A percentile compares a stretch with the other conserved stretches of the same genome.
These are phyloP conservation scores for Tipula vernalis DNA, from an alignment of 2,888 invertebrate species.

Conservation along the genomic window DNA sequence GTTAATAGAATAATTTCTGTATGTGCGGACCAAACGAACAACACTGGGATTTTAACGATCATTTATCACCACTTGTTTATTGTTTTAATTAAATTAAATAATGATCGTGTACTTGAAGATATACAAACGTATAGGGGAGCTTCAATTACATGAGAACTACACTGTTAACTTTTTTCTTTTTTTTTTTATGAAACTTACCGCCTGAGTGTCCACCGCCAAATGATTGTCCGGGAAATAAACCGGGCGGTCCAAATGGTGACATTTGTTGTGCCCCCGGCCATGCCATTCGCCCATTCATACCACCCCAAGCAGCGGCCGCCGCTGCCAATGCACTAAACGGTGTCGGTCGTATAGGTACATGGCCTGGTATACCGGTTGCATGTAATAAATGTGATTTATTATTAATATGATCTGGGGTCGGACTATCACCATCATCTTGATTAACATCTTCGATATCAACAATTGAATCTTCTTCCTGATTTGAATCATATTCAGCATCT, in stretches of 20 bases:
- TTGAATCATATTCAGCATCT: slow-evolving; percentile 34
- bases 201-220: slow-evolving; percentile 38
- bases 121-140: neutral
- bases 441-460: slow-evolving; percentile 71
- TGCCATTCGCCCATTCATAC: slow-evolving; percentile 43
- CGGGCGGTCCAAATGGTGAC: slow-evolving; percentile 45
- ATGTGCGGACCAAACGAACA: neutral
- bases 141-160: neutral
- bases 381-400: slow-evolving; percentile 30
- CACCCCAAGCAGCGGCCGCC: slow-evolving; percentile 54
- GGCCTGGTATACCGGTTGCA: slow-evolving; percentile 34
- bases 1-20: neutral
- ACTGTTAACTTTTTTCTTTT: neutral
- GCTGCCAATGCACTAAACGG: slow-evolving; percentile 63
- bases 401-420: slow-evolving; percentile 33
- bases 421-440: slow-evolving; percentile 38
- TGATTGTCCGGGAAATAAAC: slow-evolving; percentile 53
- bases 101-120: neutral
- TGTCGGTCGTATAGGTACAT: slow-evolving; percentile 60
- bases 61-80: neutral
- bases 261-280: slow-evolving; percentile 45
- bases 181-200: slow-evolving; percentile 33
- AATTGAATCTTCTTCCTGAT: slow-evolving; percentile 44
- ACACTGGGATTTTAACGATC: neutral
- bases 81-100: neutral